phyloP scores from a whole-genome alignment of 2,797 vertebrate species.

The Podarcis lilfordi region DNA sequence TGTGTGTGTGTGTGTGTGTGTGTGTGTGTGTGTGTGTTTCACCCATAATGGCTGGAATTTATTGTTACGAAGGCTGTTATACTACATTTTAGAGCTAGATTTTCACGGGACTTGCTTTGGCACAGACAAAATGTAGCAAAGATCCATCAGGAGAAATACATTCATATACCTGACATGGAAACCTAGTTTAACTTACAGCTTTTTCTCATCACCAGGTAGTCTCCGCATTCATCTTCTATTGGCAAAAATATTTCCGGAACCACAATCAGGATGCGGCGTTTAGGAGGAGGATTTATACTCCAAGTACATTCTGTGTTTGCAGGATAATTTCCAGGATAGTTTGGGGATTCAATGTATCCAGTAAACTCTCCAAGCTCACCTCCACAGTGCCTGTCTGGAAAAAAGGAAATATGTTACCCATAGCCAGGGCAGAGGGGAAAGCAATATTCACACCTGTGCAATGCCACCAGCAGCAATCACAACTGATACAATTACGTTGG shows the following conservation, averaged over 20 bases:
- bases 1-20: no score
- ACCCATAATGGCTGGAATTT: background rate
- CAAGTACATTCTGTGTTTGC: constrained; percentile 95
- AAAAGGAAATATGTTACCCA: constrained; percentile 30
- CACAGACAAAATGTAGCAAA: background rate
- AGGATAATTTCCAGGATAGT: constrained; percentile 97
- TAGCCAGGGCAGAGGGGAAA: background rate
- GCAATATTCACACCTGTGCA: background rate
- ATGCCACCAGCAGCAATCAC: fast-evolving
- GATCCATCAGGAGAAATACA: background rate
- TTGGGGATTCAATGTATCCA: constrained; percentile 96
- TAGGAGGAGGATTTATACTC: constrained; percentile 94
- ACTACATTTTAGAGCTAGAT: background rate
- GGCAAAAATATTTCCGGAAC: constrained; percentile 98
- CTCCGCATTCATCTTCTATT: constrained; percentile 97
- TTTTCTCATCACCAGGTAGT: constrained; percentile 98
- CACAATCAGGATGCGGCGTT: constrained; percentile 95
- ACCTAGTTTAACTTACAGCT: constrained; percentile 85
- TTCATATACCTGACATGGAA: background rate
- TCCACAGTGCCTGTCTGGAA: constrained; percentile 91
- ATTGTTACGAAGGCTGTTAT: background rate
- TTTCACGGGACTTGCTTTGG: background rate
- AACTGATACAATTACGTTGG: background rate
- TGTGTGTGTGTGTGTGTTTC: background rate
- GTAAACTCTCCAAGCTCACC: constrained; percentile 95